These are phyloP conservation scores for Eleutherodactylus coqui DNA, from an alignment of 2,797 vertebrate species.

Conservation along the genomic window DNA sequence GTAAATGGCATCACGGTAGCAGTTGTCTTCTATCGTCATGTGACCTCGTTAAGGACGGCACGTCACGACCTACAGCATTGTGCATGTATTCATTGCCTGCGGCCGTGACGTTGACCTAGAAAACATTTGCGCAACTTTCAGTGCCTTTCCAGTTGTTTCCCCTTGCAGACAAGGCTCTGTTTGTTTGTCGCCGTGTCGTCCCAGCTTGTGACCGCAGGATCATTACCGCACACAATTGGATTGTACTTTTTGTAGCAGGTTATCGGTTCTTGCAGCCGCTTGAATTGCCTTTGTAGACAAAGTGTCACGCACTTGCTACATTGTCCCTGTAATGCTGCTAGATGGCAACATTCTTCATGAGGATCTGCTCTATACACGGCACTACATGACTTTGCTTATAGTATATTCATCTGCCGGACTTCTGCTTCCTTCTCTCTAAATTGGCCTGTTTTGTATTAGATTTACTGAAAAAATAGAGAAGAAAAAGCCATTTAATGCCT, in stretches of 20 bases:
- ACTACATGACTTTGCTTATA: background rate
- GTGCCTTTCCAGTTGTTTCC: slow-evolving; percentile 22
- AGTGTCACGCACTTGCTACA: background rate
- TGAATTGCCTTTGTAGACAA: slow-evolving; percentile 30
- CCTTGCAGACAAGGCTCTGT: slow-evolving; percentile 42
- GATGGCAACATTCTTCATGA: background rate
- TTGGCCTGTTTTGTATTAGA: background rate
- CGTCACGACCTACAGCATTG: too few relatives aligned
- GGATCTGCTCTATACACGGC: background rate
- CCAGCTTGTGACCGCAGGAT: slow-evolving; percentile 46
- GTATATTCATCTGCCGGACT: background rate
- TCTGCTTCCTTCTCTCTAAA: slow-evolving; percentile 3
- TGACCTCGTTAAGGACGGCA: too few relatives aligned
- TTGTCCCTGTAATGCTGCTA: background rate
- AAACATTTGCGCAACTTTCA: slow-evolving; percentile 22
- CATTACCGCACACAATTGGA: slow-evolving; percentile 41
- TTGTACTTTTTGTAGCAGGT: slow-evolving; percentile 40
- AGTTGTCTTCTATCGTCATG: background rate
- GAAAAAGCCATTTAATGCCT: background rate
- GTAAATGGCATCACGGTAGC: too few relatives aligned
- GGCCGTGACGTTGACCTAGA: background rate
- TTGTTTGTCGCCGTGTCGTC: slow-evolving; percentile 36
- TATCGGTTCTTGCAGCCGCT: slow-evolving; percentile 23
- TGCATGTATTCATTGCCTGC: background rate
- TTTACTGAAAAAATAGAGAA: background rate